Evolutionary conservation across 1,140 invertebrate genomes (phyloP), one percentile per base, ranked within the genome.

Genomic region (Trachymyrmex cornetzi): DNA sequence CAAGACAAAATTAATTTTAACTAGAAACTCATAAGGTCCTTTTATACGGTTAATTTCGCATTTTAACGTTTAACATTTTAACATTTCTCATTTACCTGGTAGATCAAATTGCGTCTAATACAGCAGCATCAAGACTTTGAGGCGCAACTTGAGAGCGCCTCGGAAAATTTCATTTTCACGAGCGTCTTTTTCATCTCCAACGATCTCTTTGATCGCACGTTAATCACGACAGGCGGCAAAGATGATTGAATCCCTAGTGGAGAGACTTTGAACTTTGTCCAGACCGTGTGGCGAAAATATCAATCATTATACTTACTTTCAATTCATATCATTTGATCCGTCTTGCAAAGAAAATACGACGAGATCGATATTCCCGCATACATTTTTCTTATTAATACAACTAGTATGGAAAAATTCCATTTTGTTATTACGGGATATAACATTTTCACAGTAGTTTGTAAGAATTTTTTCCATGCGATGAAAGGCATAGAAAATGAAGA

Each of bases 91-190:
- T 44, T 44, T 44, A 6, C 22, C 64, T 50, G 66, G 0, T 48
- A n/a, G 7, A 57, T 81, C 9, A 81, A 81, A 81, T 81, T 69
- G 14, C 61, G 16, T 55, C 27, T 66, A 67, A 80, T 80, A 66
- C 30, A 16, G 9, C 27, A 30, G n/a, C 27, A 30, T 64, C 24
- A 22, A 27, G 27, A 53, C 59, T 64, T 66, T 66, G 77, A 79
- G 59, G 11, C 19, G 44, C 14, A 27, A n/a, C 44, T 30, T 38
- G 44, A 50, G 64, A 38, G 24, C 59, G 3, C 19, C 34, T 12
- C 12, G 6, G 38, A 38, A 14, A 71, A 81, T 81, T 71, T 55
- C 48, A 71, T 38, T 81, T 55, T 81, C 50, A 50, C 22, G 11
- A 81, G 5, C 30, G 6, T 81, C 67, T 38, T 69, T 81, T 24